A percentile compares a stretch with the other conserved stretches of the same genome.
Conservation (phyloP, 2,888 invertebrate species). For the Podotricha telesiphe region DNA sequence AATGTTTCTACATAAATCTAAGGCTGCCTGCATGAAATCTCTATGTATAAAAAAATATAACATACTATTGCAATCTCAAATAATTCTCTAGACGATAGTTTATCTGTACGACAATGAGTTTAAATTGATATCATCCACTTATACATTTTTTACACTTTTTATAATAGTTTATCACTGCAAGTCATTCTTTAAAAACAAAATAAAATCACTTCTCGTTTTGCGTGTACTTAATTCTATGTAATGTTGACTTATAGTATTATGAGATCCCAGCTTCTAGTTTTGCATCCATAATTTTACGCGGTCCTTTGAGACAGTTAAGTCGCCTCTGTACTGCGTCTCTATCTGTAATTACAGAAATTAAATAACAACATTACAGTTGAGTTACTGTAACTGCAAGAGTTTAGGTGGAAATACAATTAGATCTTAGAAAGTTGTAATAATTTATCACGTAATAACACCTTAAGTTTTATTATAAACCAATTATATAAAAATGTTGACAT, state of each 20-base stretch:
- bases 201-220: slow-evolving; percentile 81
- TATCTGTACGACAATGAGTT: slow-evolving; percentile 65
- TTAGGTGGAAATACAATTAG: no score
- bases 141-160: slow-evolving; percentile 72
- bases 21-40: slow-evolving; percentile 54
- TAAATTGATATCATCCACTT: slow-evolving; percentile 71
- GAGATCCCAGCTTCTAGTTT: slow-evolving; percentile 81
- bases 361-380: neutral
- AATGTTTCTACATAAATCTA: slow-evolving; percentile 58
- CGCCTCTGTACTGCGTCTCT: slow-evolving; percentile 98
- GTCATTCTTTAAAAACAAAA: slow-evolving; percentile 76
- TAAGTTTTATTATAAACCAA: no score
- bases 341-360: slow-evolving; percentile 82
- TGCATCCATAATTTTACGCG: slow-evolving; percentile 79
- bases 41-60: slow-evolving; percentile 80
- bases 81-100: slow-evolving; percentile 67
- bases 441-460: no score
- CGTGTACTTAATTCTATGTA: slow-evolving; percentile 64
- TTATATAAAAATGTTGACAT: no score
- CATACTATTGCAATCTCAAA: slow-evolving; percentile 78
- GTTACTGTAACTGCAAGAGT: neutral
- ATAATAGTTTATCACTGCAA: slow-evolving; percentile 59
- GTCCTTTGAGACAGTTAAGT: slow-evolving; percentile 83
- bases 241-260: slow-evolving; percentile 69
- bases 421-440: no score